phyloP scores from a whole-genome alignment of 2,797 vertebrate species.

The Chloroceryle inda region DNA sequence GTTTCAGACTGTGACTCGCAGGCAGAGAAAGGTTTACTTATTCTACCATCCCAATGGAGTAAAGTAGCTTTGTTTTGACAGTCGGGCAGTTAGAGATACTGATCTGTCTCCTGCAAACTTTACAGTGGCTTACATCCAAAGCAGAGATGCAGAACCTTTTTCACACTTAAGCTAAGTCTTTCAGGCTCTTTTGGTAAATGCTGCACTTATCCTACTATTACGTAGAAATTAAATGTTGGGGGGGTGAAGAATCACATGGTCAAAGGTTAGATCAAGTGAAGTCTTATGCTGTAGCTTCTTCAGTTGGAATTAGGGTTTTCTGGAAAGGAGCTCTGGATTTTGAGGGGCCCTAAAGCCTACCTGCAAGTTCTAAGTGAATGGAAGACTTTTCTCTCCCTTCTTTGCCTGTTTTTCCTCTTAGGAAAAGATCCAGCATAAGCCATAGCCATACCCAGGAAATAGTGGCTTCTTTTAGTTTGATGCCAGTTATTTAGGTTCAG shows the following conservation, averaged over 20 bases:
- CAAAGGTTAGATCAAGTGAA: not conserved
- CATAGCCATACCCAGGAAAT: not conserved
- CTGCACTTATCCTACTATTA: not conserved
- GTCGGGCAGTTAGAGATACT: not conserved
- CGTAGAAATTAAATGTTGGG: not conserved
- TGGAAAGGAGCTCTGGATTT: not conserved
- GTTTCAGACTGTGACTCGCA: not conserved
- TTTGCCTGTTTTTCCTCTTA: not conserved
- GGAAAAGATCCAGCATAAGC: not conserved
- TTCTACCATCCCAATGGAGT: not conserved
- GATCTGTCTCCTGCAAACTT: not conserved
- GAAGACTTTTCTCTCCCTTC: not conserved
- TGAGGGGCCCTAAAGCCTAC: not conserved
- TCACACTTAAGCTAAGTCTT: not conserved
- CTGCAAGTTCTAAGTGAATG: not conserved
- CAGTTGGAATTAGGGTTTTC: not conserved
- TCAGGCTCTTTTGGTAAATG: not conserved
- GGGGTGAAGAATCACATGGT: not conserved
- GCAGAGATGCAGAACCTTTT: not conserved
- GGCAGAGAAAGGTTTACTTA: not conserved
- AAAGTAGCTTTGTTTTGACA: not conserved
- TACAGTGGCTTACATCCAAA: not conserved
- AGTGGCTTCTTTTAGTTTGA: not conserved
- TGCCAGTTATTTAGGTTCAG: not conserved
- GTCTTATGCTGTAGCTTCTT: not conserved